Conservation (phyloP, 2,113 vertebrate genomes). For the Ptilonorhynchus violaceus region DNA sequence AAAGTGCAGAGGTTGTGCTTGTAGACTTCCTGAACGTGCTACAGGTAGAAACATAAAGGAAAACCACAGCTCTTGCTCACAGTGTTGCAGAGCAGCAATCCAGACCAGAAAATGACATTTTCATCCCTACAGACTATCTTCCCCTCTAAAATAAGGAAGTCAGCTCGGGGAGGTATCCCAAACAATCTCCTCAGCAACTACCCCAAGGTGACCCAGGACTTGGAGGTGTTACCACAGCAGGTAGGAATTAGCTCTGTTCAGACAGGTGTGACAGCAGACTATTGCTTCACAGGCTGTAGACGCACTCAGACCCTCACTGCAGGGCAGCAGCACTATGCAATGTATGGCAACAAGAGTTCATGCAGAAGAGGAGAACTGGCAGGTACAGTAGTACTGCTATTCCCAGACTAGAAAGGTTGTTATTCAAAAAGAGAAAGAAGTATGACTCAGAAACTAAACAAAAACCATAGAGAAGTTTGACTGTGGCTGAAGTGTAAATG, state of each 20-base stretch:
- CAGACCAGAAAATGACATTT: neutral
- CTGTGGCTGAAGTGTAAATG: neutral
- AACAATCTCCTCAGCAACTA: neutral
- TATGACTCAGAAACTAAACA: constrained; percentile 13
- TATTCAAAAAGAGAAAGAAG: neutral
- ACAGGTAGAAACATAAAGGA: neutral
- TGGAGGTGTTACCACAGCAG: neutral
- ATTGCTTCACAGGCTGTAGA: neutral
- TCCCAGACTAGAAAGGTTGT: neutral
- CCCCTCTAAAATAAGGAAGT: neutral
- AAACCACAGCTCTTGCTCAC: neutral
- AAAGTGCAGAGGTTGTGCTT: neutral
- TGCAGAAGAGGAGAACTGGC: neutral
- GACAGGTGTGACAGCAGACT: neutral
- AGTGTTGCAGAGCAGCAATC: neutral
- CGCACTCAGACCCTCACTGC: neutral
- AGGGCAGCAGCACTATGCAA: neutral
- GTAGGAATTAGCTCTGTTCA: neutral
- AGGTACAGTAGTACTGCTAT: neutral
- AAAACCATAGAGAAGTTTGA: neutral
- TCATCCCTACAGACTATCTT: neutral
- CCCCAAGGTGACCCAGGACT: neutral
- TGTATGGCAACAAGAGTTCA: neutral
- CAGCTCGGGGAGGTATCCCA: neutral
- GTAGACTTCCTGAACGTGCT: neutral